Conservation (phyloP, 2,797 vertebrate species). For the Pygocentrus nattereri region DNA sequence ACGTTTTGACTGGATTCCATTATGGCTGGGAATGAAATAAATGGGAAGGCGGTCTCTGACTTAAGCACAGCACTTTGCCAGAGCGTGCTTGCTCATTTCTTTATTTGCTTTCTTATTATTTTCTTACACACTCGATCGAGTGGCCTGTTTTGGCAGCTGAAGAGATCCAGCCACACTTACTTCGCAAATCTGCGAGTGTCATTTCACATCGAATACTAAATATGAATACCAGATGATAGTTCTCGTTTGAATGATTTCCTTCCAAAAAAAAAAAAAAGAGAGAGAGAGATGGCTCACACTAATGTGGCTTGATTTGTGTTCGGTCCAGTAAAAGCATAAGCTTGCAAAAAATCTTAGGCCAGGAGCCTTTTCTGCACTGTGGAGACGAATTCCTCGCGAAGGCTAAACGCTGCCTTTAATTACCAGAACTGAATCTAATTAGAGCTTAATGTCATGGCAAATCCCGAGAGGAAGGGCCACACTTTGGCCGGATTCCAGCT, state of each 20-base stretch:
- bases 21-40: too few species aligned
- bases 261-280: neutral
- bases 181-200: conserved; percentile 4
- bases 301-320: conserved; percentile 24
- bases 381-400: conserved; percentile 32
- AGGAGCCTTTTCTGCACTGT: conserved; percentile 16
- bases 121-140: neutral
- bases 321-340: conserved; percentile 16
- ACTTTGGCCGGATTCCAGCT: conserved; percentile 48
- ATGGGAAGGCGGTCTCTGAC: too few species aligned
- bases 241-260: conserved; percentile 10
- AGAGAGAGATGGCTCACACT: neutral
- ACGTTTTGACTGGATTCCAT: too few species aligned
- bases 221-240: neutral
- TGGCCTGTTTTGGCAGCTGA: neutral
- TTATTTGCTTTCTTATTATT: neutral
- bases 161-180: neutral
- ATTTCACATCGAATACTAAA: conserved; percentile 22
- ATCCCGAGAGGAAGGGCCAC: conserved; percentile 25
- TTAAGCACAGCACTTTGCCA: neutral
- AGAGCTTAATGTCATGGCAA: conserved; percentile 52
- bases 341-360: conserved; percentile 8
- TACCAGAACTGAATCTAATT: conserved; percentile 54
- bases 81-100: neutral
- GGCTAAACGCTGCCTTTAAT: conserved; percentile 52